These are phyloP conservation scores for Amphiura filiformis DNA, from an alignment of 35 echinoderm and acorn worm species.

Conservation along the genomic window DNA sequence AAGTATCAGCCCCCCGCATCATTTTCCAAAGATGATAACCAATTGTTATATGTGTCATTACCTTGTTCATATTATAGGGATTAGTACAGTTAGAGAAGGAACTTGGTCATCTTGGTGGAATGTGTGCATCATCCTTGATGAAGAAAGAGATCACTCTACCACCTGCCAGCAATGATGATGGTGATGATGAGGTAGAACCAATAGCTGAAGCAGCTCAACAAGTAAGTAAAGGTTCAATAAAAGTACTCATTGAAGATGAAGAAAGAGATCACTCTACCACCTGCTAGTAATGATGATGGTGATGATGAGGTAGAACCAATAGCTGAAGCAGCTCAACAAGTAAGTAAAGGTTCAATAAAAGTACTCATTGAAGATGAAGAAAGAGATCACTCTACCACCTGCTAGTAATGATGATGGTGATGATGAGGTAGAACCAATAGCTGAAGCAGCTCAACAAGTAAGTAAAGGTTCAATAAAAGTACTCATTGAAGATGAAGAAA, in stretches of 20 bases:
- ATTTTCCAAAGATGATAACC: too few relatives aligned
- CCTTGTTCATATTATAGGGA: slow-evolving; percentile 46
- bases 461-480: too few relatives aligned
- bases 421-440: slow-evolving; percentile 86
- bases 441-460: slow-evolving; percentile 87
- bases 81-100: slow-evolving; percentile 96
- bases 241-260: too few relatives aligned
- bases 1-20: too few relatives aligned
- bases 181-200: slow-evolving; percentile 86
- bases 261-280: slow-evolving; percentile 84
- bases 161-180: slow-evolving; percentile 43
- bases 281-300: slow-evolving; percentile 42
- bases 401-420: slow-evolving; percentile 53
- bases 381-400: slow-evolving; percentile 79
- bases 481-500: slow-evolving; percentile 82
- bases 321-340: slow-evolving; percentile 85
- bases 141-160: slow-evolving; percentile 84
- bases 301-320: slow-evolving; percentile 92
- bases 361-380: too few relatives aligned
- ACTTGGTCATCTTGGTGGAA: slow-evolving; percentile 82
- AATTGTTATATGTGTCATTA: too few relatives aligned
- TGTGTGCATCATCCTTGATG: slow-evolving; percentile 87
- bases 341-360: too few relatives aligned
- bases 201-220: slow-evolving; percentile 87
- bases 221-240: too few relatives aligned